Percentiles rank a stretch among this genome's conserved stretches.
phyloP scores from a whole-genome alignment of 2,888 invertebrate genomes.

The Periphyllus acericola region DNA sequence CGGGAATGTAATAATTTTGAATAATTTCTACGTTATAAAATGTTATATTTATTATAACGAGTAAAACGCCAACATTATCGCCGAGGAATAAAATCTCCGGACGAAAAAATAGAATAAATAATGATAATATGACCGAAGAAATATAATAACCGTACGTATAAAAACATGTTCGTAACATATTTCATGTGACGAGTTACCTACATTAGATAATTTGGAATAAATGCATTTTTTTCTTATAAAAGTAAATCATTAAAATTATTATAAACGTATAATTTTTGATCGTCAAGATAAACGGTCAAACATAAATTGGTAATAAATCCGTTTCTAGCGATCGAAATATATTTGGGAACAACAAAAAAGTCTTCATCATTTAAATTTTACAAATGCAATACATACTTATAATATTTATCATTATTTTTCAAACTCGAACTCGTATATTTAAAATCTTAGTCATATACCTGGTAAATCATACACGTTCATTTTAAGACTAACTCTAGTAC shows the following conservation, averaged over 20 bases:
- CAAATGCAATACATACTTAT: neutral
- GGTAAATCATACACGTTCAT: no score
- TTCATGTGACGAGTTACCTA: neutral
- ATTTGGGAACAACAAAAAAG: neutral
- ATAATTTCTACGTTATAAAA: neutral
- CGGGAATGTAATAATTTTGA: neutral
- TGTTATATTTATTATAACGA: neutral
- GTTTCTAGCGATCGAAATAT: slow-evolving; percentile 27
- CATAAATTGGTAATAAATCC: slow-evolving; percentile 10
- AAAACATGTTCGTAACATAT: neutral
- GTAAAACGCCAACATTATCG: neutral
- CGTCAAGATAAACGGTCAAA: slow-evolving; percentile 43
- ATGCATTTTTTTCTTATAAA: neutral
- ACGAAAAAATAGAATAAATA: neutral
- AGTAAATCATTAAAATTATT: neutral
- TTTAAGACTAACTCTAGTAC: no score
- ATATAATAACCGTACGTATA: neutral
- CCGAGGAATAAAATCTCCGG: neutral
- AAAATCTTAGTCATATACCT: no score
- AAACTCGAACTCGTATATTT: no score
- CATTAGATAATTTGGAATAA: neutral
- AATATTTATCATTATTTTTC: no score
- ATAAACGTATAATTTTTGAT: slow-evolving; percentile 2
- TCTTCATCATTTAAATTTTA: neutral
- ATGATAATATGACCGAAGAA: neutral